Percentiles rank a stretch among this genome's conserved stretches.
phyloP scores from a whole-genome alignment of 2,797 vertebrate species.

The Tadarida brasiliensis region DNA sequence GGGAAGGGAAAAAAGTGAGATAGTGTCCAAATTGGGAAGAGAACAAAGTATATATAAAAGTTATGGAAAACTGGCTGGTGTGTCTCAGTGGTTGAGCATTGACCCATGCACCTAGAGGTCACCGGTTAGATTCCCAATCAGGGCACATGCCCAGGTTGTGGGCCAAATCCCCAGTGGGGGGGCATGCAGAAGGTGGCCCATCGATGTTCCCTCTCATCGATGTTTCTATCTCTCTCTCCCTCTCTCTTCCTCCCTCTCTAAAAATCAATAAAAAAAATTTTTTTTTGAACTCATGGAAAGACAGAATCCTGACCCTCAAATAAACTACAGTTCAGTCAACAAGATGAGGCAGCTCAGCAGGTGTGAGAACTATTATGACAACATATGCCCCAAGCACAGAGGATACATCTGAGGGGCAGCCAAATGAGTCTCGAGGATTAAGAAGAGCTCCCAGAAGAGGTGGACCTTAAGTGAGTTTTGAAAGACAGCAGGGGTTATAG shows the following conservation, averaged over 20 bases:
- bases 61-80: neutral
- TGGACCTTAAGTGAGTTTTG: neutral
- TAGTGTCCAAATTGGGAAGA: neutral
- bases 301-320: neutral
- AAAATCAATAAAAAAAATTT: no score
- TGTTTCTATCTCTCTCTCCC: no score
- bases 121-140: no score
- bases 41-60: neutral
- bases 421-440: neutral
- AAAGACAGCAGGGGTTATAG: neutral
- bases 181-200: no score
- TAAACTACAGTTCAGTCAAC: neutral
- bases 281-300: neutral
- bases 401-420: neutral
- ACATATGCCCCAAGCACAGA: neutral
- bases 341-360: neutral
- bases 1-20: neutral
- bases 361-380: neutral
- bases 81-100: no score
- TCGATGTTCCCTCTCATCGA: no score
- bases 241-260: no score
- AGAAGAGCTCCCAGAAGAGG: neutral
- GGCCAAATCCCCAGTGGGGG: no score
- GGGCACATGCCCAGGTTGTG: no score
- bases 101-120: no score